Evolutionary conservation across 2,888 invertebrate genomes (phyloP).

Genomic region (Leistus spinibarbis): DNA sequence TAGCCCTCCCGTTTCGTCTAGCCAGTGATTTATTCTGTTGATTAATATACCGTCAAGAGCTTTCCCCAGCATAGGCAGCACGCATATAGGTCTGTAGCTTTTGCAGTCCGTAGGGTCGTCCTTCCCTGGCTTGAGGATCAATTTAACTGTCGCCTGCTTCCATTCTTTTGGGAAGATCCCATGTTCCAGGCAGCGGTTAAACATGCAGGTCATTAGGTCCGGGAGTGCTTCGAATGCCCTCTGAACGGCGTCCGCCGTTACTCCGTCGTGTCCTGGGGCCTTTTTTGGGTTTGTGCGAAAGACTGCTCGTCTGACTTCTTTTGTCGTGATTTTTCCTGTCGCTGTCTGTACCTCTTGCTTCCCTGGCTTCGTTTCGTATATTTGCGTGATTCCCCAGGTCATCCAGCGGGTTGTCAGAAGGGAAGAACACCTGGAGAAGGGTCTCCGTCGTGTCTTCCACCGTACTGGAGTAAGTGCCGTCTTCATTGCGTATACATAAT

Average conservation of each 20-base stretch:
- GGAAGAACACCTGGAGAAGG: constrained; percentile 13
- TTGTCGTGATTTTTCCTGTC: neutral
- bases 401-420: neutral
- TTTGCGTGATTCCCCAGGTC: neutral
- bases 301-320: constrained; percentile 20
- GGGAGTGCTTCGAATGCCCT: constrained; percentile 13
- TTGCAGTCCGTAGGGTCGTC: constrained; percentile 21
- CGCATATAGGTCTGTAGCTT: constrained; percentile 35
- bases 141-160: constrained; percentile 43
- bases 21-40: neutral
- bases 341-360: neutral
- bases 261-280: constrained; percentile 22
- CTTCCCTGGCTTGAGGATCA: constrained; percentile 45
- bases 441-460: constrained; percentile 10
- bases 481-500: neutral
- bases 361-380: neutral
- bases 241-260: constrained; percentile 18
- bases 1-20: neutral
- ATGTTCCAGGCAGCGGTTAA: constrained; percentile 9
- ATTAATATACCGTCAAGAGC: constrained; percentile 11
- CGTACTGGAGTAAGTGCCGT: constrained; percentile 2
- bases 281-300: constrained; percentile 10
- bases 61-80: constrained; percentile 31
- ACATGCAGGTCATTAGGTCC: neutral
- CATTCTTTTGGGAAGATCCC: constrained; percentile 39